A percentile compares a stretch with the other conserved stretches of the same genome.
Evolutionary conservation across 2,888 invertebrate genomes (phyloP).

Genomic region (Acronicta psi): DNA sequence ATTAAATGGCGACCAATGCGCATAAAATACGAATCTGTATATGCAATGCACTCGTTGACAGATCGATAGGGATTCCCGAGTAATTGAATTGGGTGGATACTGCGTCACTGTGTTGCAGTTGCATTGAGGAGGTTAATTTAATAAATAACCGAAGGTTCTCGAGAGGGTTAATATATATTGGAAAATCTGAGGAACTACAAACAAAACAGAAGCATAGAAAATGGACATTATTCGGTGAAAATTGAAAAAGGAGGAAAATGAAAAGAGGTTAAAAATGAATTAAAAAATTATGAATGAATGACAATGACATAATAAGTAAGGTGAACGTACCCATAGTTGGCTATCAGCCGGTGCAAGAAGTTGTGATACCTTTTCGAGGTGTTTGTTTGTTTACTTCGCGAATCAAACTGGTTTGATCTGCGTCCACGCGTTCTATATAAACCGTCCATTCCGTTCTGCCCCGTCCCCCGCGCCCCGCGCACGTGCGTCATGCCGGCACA

Average conservation of each 20-base stretch:
- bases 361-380: conserved; percentile 65
- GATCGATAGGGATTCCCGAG: no score
- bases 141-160: conserved; percentile 15
- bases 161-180: neutral
- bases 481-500: conserved; percentile 75
- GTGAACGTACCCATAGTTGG: conserved; percentile 80
- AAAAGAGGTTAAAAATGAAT: neutral
- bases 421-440: conserved; percentile 80
- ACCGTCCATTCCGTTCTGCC: conserved; percentile 65
- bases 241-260: no score
- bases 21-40: no score
- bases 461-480: conserved; percentile 56
- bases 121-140: conserved; percentile 3
- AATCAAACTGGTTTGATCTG: conserved; percentile 78
- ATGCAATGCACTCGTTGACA: neutral
- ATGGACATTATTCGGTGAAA: neutral
- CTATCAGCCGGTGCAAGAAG: conserved; percentile 66
- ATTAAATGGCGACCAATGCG: no score
- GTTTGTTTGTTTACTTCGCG: conserved; percentile 78
- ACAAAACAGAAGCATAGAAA: neutral
- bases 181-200: neutral
- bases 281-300: conserved; percentile 7
- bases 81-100: neutral
- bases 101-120: neutral
- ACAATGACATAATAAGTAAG: conserved; percentile 44